Conservation (phyloP, 2,888 invertebrate genomes). For the Tribolium freemani region DNA sequence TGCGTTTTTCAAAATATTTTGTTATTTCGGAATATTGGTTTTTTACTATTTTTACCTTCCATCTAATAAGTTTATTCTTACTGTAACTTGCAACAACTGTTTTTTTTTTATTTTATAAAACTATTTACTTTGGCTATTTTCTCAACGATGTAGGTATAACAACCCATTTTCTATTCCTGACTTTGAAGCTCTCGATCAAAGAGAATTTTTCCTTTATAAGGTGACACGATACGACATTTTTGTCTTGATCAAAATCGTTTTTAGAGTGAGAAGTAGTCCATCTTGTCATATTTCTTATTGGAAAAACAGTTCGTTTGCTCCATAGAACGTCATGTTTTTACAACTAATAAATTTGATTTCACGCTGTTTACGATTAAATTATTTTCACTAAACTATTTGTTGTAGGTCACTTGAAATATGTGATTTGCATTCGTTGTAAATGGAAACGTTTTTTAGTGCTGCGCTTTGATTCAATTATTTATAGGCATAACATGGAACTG, state of each 20-base stretch:
- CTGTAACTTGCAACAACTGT: no score
- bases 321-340: no score
- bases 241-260: background rate
- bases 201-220: background rate
- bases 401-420: background rate
- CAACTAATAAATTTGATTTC: no score
- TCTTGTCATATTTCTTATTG: background rate
- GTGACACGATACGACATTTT: background rate
- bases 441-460: background rate
- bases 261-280: no score
- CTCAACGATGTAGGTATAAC: background rate
- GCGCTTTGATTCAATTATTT: background rate
- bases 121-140: background rate
- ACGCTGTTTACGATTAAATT: background rate
- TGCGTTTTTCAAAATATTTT: no score
- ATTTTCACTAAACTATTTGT: background rate
- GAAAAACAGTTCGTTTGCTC: background rate
- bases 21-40: no score
- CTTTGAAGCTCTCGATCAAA: background rate
- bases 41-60: no score
- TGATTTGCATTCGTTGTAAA: background rate
- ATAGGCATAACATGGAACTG: background rate
- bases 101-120: background rate
- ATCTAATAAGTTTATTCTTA: no score
- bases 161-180: background rate